Base-by-base conservation (phyloP, 2,113 vertebrate species). In the Raja brachyura region DNA sequence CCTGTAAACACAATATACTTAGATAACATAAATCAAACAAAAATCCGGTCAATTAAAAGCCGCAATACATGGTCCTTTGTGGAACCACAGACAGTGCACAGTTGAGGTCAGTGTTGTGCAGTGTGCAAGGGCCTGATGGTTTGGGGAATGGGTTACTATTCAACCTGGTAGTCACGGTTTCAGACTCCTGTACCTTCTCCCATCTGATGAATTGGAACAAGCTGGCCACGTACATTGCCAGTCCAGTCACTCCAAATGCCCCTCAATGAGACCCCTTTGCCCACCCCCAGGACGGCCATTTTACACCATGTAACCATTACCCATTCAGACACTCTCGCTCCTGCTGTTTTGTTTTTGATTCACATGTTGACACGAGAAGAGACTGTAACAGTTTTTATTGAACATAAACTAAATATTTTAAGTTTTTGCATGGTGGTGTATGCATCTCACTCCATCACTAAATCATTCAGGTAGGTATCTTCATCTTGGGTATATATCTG, bases 381-480 rank as follows among this genome's bases (percentile, higher is more conserved):
- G 70, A 22, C 90, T 92, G n/a, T n/a, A 88, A 88, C 28, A 25
- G 25, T n/a, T 73, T 73, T 73, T n/a, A 28, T 11, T 92, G 90
- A 73, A 54, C 70, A 66, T 68, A 73, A 68, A 25, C n/a, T 48
- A 22, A 73, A 70, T 90, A 68, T 70, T 70, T 25, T 73, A 68
- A 92, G 90, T 9, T 33, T 68, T 48, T 92, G 90, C 90, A 92
- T 92, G 90, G 73, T 92, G 39, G 31, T 74, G 66, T 92, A 9
- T 73, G 68, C 22, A 92, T 92, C 90, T 33, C 90, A 90, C 39
- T 90, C 61, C 31, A 48, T 18, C 88, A 90, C 18, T 70, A 48
- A 90, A 48, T 1, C 61, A 31, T 25, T n/a, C 88, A 92, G 90
- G 90, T 92, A 92, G 68, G 68, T 92, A 48, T 48, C 39, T 54